Evolutionary conservation across 2,888 invertebrate species (phyloP).

Genomic region (Rhagium mordax): DNA sequence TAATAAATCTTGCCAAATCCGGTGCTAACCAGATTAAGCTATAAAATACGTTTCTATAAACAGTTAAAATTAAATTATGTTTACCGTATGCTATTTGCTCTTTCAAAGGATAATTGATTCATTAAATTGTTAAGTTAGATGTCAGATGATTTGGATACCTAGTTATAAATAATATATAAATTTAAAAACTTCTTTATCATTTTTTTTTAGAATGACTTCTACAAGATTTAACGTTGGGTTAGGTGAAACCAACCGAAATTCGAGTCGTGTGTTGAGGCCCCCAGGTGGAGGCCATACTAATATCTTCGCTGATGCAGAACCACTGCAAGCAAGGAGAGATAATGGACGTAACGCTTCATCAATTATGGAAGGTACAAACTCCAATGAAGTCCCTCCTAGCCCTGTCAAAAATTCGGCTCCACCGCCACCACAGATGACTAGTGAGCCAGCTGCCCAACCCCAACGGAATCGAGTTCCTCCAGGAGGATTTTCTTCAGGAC

Average conservation of each 20-base stretch:
- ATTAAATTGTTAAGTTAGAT: too few relatives aligned
- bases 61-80: neutral
- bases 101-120: neutral
- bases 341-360: constrained; percentile 62
- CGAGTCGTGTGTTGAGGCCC: constrained; percentile 70
- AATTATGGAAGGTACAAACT: constrained; percentile 60
- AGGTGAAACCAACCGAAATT: constrained; percentile 54
- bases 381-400: constrained; percentile 26
- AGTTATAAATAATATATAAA: too few relatives aligned
- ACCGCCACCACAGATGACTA: constrained; percentile 8
- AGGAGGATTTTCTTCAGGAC: constrained; percentile 61
- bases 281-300: constrained; percentile 71
- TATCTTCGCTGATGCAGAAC: constrained; percentile 63
- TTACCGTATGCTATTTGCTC: neutral
- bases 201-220: constrained; percentile 62
- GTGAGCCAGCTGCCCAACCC: constrained; percentile 38
- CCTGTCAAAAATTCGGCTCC: constrained; percentile 46
- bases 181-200: too few relatives aligned
- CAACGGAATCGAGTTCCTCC: constrained; percentile 58
- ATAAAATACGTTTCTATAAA: neutral
- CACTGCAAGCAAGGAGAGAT: constrained; percentile 50
- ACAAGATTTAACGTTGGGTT: constrained; percentile 63
- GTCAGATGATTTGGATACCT: neutral
- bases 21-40: constrained; percentile 24
- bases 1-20: constrained; percentile 23